Percentiles rank a stretch among this genome's conserved stretches.
Evolutionary conservation across 2,797 vertebrate genomes (phyloP).

Genomic region (Enteromius mattozi): DNA sequence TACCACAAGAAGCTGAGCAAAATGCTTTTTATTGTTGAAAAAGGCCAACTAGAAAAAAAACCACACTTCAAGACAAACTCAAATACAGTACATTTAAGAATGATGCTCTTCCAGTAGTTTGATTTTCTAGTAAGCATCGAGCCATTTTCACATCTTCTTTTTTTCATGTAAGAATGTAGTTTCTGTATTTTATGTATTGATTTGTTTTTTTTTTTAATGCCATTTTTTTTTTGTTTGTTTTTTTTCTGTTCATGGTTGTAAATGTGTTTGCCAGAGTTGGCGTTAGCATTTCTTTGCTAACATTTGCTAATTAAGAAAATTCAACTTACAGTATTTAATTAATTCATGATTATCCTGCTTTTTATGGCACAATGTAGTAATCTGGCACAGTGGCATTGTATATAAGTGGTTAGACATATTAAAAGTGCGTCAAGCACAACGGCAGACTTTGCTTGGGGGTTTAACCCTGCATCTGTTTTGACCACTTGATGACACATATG

Average conservation of each 20-base stretch:
- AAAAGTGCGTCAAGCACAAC: background rate
- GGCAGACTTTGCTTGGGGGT: background rate
- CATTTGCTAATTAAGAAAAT: background rate
- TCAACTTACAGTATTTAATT: background rate
- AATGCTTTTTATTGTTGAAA: conserved; percentile 27
- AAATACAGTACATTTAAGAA: conserved; percentile 17
- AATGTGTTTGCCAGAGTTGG: background rate
- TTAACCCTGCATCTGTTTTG: conserved; percentile 23
- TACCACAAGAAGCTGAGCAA: conserved; percentile 15
- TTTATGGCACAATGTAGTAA: background rate
- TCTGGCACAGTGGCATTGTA: background rate
- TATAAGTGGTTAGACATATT: background rate
- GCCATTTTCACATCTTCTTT: background rate
- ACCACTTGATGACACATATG: conserved; percentile 33
- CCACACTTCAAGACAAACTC: background rate
- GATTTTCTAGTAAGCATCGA: background rate
- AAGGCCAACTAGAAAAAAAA: background rate
- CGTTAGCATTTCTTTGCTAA: background rate
- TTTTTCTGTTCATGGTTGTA: background rate
- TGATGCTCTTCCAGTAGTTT: background rate
- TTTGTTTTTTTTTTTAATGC: background rate
- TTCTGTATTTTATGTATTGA: background rate
- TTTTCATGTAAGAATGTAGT: background rate
- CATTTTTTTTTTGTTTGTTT: background rate
- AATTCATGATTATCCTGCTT: background rate